phyloP scores from a whole-genome alignment of 2,888 invertebrate genomes.

The Argyresthia goedartella region DNA sequence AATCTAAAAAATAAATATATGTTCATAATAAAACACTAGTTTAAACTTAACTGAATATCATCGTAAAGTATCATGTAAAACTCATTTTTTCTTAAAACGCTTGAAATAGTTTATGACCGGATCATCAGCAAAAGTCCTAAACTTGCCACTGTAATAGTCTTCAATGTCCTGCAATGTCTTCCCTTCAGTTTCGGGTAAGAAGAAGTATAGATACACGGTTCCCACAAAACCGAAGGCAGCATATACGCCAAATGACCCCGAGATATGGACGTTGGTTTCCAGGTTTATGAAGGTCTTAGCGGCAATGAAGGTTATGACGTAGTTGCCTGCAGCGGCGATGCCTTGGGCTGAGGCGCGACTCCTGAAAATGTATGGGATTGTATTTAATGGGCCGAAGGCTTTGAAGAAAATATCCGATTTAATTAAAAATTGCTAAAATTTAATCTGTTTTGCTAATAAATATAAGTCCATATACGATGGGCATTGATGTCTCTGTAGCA shows the following conservation, averaged over 20 bases:
- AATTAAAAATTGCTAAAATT: too few relatives aligned
- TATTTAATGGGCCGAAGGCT: too few relatives aligned
- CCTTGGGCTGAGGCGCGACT: conserved; percentile 68
- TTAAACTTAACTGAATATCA: conserved; percentile 8
- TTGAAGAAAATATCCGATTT: background rate
- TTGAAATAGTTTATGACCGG: conserved; percentile 35
- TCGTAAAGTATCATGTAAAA: conserved; percentile 16
- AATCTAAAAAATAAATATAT: background rate
- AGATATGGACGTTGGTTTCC: conserved; percentile 45
- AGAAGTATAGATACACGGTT: conserved; percentile 60
- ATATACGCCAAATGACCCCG: conserved; percentile 64
- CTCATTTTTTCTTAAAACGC: conserved; percentile 25
- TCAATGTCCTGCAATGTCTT: conserved; percentile 64
- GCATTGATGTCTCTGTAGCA: too few relatives aligned
- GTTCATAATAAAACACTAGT: too few relatives aligned
- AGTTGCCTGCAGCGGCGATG: conserved; percentile 63
- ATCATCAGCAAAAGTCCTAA: conserved; percentile 50
- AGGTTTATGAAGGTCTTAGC: conserved; percentile 67
- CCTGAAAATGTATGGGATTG: conserved; percentile 28
- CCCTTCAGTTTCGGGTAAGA: conserved; percentile 70
- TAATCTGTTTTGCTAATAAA: background rate
- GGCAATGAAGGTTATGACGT: conserved; percentile 59
- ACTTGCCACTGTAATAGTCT: conserved; percentile 42
- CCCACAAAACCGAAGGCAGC: conserved; percentile 53
- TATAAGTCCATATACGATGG: too few relatives aligned